Conservation (phyloP, 2,797 vertebrate species). For the Allobates femoralis region DNA sequence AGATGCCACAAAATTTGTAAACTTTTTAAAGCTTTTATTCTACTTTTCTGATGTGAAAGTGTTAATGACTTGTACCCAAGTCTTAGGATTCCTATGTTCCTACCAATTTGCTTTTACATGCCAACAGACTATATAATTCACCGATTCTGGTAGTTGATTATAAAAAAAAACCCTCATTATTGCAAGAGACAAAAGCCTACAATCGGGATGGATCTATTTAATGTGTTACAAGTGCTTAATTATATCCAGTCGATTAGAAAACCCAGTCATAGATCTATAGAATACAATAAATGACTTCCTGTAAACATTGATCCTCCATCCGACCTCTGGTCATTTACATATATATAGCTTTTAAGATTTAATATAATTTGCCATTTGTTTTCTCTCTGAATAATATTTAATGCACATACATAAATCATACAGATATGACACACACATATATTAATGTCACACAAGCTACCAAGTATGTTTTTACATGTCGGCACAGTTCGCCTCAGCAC, state of each 20-base stretch:
- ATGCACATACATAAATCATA: slow-evolving; percentile 39
- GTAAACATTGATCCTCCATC: slow-evolving; percentile 8
- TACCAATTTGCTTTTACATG: slow-evolving; percentile 3
- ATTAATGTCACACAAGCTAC: not conserved
- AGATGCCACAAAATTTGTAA: too few relatives aligned
- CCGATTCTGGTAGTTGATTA: not conserved
- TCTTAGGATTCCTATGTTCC: slow-evolving; percentile 10
- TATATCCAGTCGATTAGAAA: not conserved
- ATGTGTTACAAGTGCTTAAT: not conserved
- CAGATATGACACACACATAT: slow-evolving; percentile 34
- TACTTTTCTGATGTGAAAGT: too few relatives aligned
- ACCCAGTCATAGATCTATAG: not conserved
- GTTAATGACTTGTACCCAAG: too few relatives aligned
- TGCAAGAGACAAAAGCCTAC: not conserved
- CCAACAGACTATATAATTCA: slow-evolving; percentile 17
- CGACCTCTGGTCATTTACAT: slow-evolving; percentile 47
- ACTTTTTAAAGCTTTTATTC: too few relatives aligned
- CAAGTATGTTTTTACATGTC: not conserved
- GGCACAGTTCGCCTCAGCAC: not conserved
- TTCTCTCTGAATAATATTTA: slow-evolving; percentile 44
- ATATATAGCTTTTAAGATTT: slow-evolving; percentile 48
- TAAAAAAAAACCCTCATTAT: not conserved
- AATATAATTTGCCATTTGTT: slow-evolving; percentile 53
- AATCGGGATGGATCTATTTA: not conserved
- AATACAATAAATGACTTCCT: not conserved